phyloP scores from a whole-genome alignment of 1,140 invertebrate genomes.

The Aphis craccivora region DNA sequence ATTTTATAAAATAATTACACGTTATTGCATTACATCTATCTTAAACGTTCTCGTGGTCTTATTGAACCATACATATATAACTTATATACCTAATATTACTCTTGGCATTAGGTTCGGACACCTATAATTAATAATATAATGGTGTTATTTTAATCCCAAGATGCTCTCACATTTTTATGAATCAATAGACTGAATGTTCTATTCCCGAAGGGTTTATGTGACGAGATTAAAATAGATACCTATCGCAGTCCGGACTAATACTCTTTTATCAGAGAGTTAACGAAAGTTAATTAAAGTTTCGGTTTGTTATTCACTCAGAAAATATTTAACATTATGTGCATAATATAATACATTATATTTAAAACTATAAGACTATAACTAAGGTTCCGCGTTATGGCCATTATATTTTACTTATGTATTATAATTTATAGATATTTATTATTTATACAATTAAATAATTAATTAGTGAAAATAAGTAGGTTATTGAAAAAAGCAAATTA shows the following conservation, averaged over 20 bases:
- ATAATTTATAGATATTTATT: not conserved
- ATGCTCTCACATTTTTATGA: not conserved
- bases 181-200: not conserved
- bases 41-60: not conserved
- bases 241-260: not conserved
- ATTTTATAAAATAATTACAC: not conserved
- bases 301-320: not conserved
- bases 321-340: not conserved
- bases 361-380: not conserved
- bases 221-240: not conserved
- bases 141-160: not conserved
- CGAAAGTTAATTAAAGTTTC: not conserved
- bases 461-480: not conserved
- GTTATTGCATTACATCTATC: not conserved
- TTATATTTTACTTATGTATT: not conserved
- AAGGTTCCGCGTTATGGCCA: not conserved
- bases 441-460: not conserved
- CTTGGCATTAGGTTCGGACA: not conserved
- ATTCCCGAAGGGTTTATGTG: not conserved
- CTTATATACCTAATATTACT: not conserved
- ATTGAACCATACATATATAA: not conserved
- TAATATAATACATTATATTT: not conserved
- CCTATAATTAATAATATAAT: slow-evolving; percentile 2
- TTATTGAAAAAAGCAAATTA: not conserved
- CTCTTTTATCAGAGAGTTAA: not conserved